Conservation (phyloP, 2,113 vertebrate genomes). For the Patagioenas fasciata region DNA sequence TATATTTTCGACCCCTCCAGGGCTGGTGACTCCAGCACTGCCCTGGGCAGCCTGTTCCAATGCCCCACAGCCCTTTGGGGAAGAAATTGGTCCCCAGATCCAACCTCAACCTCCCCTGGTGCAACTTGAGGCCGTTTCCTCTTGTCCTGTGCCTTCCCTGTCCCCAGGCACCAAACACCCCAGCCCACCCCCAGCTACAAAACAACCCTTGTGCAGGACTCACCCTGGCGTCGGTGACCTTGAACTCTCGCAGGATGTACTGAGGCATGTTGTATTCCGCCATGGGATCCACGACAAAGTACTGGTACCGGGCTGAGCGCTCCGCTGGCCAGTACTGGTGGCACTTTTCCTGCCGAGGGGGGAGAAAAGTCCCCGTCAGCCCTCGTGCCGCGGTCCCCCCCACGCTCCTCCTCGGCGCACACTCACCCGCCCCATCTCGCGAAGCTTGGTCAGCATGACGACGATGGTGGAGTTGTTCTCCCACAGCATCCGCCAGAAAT, state of each 20-base stretch:
- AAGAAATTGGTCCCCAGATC: too few relatives aligned
- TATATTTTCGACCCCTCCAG: too few relatives aligned
- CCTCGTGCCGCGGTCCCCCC: fast-evolving
- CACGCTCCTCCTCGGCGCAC: fast-evolving
- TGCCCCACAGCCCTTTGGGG: too few relatives aligned
- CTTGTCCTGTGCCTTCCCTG: too few relatives aligned
- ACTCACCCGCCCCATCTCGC: conserved; percentile 93
- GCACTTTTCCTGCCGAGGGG: conserved; percentile 87
- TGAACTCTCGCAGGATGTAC: conserved; percentile 97
- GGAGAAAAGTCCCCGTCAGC: neutral
- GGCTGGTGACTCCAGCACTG: too few relatives aligned
- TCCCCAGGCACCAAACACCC: neutral
- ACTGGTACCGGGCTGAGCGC: conserved; percentile 95
- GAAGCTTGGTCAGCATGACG: conserved; percentile 96
- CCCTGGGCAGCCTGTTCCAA: too few relatives aligned
- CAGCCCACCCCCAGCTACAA: neutral
- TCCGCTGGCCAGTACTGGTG: conserved; percentile 98
- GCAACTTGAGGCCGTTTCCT: too few relatives aligned
- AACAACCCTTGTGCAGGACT: neutral
- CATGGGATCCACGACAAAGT: conserved; percentile 98
- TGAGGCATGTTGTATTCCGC: conserved; percentile 99
- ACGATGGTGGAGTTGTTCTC: conserved; percentile 98
- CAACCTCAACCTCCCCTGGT: too few relatives aligned
- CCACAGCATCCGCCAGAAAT: conserved; percentile 99
- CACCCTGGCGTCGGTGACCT: conserved; percentile 97